Evolutionary conservation across 35 echinoderm and acorn worm genomes (phyloP).

Genomic region (Lytechinus variegatus): DNA sequence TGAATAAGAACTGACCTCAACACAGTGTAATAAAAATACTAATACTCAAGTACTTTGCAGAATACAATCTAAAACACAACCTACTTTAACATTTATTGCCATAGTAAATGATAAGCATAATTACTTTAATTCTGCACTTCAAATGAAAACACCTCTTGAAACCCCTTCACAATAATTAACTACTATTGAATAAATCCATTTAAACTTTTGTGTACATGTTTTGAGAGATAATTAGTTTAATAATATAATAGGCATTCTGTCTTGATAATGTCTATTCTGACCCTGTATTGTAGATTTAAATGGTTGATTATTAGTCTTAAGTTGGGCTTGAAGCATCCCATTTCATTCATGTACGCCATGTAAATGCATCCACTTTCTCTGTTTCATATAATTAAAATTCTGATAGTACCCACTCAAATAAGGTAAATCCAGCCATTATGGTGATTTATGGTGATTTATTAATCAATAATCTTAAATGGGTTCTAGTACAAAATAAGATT

Average conservation of each 20-base stretch:
- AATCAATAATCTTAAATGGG: too few relatives aligned
- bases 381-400: not conserved
- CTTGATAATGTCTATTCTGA: not conserved
- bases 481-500: too few relatives aligned
- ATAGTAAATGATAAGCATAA: not conserved
- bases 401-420: not conserved
- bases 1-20: too few relatives aligned
- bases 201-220: not conserved
- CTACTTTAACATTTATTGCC: not conserved
- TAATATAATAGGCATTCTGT: not conserved
- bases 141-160: not conserved
- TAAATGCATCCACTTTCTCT: not conserved
- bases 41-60: too few relatives aligned
- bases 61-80: not conserved
- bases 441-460: too few relatives aligned
- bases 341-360: not conserved
- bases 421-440: too few relatives aligned
- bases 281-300: too few relatives aligned
- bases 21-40: too few relatives aligned
- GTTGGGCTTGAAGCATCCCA: not conserved
- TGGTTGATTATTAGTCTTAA: not conserved
- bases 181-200: not conserved
- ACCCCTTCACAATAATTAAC: not conserved
- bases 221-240: not conserved
- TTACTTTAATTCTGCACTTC: not conserved